phyloP scores from a whole-genome alignment of 2,797 vertebrate species.

The Eidolon dupreanum region DNA sequence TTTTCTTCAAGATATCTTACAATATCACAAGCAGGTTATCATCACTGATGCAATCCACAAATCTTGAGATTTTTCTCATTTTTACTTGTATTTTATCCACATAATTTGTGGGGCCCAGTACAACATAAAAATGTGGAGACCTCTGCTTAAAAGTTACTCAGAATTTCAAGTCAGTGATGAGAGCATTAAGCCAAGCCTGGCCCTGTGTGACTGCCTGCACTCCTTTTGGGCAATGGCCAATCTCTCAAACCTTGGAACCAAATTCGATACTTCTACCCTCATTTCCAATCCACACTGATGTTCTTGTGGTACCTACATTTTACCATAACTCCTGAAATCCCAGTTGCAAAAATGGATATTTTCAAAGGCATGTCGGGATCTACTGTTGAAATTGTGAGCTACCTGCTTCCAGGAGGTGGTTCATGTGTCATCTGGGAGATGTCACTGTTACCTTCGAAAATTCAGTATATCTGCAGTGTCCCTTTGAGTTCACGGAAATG shows the following conservation, averaged over 20 bases:
- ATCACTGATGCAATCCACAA: neutral
- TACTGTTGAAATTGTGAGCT: neutral
- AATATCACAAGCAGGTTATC: neutral
- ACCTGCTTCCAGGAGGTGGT: neutral
- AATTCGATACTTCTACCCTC: neutral
- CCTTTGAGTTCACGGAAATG: neutral
- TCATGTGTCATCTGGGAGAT: neutral
- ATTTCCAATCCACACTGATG: neutral
- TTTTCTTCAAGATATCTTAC: neutral
- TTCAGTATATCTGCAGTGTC: too few relatives aligned
- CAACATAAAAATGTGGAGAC: neutral
- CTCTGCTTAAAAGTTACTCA: neutral
- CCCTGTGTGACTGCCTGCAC: neutral
- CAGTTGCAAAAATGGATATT: neutral
- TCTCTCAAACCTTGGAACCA: neutral
- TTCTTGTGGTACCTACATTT: neutral
- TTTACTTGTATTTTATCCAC: neutral
- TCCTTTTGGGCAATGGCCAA: neutral
- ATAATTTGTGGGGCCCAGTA: neutral
- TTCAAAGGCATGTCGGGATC: neutral
- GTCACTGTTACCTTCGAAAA: neutral
- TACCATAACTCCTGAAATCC: neutral
- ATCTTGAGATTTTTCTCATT: neutral
- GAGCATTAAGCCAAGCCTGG: neutral
- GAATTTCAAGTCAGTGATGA: neutral